Conservation (phyloP, 2,888 invertebrate species). For the Tubulanus polymorphus region DNA sequence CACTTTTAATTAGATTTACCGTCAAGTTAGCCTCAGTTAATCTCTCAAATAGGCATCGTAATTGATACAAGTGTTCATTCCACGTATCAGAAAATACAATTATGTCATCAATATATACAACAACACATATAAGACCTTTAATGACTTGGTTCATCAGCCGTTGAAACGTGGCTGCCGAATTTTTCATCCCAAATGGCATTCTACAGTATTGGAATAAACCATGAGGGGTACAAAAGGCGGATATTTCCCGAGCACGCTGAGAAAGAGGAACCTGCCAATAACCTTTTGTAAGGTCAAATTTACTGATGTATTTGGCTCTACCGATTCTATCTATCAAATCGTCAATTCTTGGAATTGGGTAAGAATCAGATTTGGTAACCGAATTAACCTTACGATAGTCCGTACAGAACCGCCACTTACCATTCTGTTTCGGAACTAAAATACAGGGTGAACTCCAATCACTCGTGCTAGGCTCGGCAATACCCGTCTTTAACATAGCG, state of each 20-base stretch:
- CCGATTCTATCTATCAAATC: conserved; percentile 27
- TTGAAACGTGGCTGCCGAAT: conserved; percentile 20
- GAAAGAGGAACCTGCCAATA: conserved; percentile 21
- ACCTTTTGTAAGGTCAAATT: conserved; percentile 25
- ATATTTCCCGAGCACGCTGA: conserved; percentile 22
- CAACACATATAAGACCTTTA: conserved; percentile 4
- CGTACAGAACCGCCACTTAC: conserved; percentile 20
- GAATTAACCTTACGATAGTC: conserved; percentile 24
- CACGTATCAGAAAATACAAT: background rate
- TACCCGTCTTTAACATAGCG: conserved; percentile 25
- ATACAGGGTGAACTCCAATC: conserved; percentile 25
- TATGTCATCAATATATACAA: conserved; percentile 8
- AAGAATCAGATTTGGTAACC: conserved; percentile 24
- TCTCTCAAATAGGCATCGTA: background rate
- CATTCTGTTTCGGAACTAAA: background rate
- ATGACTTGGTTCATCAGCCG: conserved; percentile 16
- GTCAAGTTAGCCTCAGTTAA: background rate
- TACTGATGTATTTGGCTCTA: conserved; percentile 22
- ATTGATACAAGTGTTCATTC: background rate
- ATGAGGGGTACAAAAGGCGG: conserved; percentile 21
- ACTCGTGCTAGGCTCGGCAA: conserved; percentile 24
- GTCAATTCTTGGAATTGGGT: conserved; percentile 24
- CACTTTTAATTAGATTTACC: background rate
- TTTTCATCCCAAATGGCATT: conserved; percentile 25
- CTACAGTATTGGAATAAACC: conserved; percentile 22